Conservation (phyloP, 2,888 invertebrate species). For the Tubiluchus corallicola region DNA sequence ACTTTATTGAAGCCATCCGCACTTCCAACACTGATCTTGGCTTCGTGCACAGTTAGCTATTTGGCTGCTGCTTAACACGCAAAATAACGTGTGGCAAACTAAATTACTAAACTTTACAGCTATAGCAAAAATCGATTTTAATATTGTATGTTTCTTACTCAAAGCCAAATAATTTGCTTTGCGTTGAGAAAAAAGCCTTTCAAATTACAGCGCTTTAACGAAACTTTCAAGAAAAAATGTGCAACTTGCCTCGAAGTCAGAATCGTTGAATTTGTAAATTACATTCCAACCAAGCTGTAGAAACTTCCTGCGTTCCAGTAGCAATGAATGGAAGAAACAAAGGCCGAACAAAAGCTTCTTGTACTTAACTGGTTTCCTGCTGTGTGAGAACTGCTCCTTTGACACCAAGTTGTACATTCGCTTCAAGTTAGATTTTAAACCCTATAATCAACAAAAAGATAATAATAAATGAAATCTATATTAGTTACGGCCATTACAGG, state of each 20-base stretch:
- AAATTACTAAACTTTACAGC: too few relatives aligned
- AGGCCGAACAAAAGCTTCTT: conserved; percentile 48
- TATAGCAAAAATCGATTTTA: too few relatives aligned
- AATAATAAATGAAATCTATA: background rate
- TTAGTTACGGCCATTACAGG: background rate
- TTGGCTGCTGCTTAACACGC: too few relatives aligned
- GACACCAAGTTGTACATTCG: conserved; percentile 57
- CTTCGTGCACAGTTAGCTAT: too few relatives aligned
- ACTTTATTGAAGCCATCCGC: too few relatives aligned
- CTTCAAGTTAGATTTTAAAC: conserved; percentile 68
- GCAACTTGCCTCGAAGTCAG: conserved; percentile 65
- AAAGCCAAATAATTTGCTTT: too few relatives aligned
- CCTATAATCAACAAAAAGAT: conserved; percentile 32
- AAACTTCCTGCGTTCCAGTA: conserved; percentile 67
- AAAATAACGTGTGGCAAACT: too few relatives aligned
- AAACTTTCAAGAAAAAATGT: too few relatives aligned
- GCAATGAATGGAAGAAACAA: conserved; percentile 66
- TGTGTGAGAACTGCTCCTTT: conserved; percentile 51
- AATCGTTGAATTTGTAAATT: conserved; percentile 71
- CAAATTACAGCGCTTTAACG: too few relatives aligned
- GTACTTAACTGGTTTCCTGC: conserved; percentile 48
- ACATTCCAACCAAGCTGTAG: conserved; percentile 76
- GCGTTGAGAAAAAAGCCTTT: too few relatives aligned
- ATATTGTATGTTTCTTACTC: too few relatives aligned
- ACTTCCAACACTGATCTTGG: too few relatives aligned